A percentile compares a stretch with the other conserved stretches of the same genome.
These are phyloP conservation scores for Telmatherina bonti DNA, from an alignment of 2,797 vertebrate species.

Conservation along the genomic window DNA sequence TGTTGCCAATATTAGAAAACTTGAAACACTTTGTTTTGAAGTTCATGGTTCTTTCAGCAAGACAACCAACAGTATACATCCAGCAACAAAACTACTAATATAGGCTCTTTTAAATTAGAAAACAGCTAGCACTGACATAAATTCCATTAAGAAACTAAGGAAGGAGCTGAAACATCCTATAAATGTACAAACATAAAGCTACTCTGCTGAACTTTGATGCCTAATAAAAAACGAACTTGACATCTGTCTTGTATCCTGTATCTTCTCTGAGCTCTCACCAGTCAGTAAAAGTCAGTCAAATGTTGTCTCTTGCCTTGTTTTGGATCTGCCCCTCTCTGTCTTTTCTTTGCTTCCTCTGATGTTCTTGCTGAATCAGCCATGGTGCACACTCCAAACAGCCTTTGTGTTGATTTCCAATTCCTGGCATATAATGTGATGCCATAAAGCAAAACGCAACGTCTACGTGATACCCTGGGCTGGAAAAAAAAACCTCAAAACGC, in stretches of 20 bases:
- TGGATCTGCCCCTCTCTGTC: neutral
- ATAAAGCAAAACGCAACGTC: neutral
- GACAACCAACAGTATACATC: neutral
- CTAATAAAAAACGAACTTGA: too few relatives aligned
- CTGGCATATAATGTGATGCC: neutral
- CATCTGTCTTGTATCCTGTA: too few relatives aligned
- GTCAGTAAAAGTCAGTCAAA: neutral
- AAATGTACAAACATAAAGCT: too few relatives aligned
- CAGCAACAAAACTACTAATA: neutral
- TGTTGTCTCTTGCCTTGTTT: neutral
- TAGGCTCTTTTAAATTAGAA: neutral
- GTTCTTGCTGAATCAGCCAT: neutral
- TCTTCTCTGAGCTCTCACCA: neutral
- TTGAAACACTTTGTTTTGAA: neutral
- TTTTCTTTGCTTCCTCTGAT: neutral
- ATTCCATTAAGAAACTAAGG: neutral
- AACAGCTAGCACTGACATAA: neutral
- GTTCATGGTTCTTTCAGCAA: neutral
- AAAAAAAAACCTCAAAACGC: neutral
- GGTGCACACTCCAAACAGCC: neutral
- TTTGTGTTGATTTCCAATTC: neutral
- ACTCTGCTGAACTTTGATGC: too few relatives aligned
- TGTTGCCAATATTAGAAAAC: neutral
- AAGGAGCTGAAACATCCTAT: neutral
- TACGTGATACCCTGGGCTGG: neutral